These are phyloP conservation scores for Nebria brevicollis DNA, from an alignment of 2,888 invertebrate genomes.

Conservation along the genomic window DNA sequence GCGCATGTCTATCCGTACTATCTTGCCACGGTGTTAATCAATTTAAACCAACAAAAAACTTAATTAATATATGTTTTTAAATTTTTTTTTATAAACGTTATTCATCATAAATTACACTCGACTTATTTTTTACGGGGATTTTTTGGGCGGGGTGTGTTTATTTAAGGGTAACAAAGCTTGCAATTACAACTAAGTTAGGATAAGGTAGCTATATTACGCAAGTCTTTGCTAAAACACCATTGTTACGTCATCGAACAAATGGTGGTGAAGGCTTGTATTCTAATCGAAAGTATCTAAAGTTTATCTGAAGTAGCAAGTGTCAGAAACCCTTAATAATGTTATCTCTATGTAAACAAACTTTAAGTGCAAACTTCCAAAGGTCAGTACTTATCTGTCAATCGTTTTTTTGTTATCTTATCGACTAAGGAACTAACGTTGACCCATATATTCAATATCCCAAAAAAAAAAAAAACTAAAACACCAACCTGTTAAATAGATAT, in stretches of 20 bases:
- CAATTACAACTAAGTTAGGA: constrained; percentile 17
- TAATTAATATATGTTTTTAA: not conserved
- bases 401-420: constrained; percentile 34
- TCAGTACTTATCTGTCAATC: constrained; percentile 53
- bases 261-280: constrained; percentile 36
- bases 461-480: not conserved
- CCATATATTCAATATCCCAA: constrained; percentile 22
- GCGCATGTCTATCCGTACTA: constrained; percentile 32
- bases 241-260: constrained; percentile 32
- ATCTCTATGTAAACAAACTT: constrained; percentile 57
- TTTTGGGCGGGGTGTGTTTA: not conserved
- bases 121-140: not conserved
- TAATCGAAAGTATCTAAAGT: constrained; percentile 45
- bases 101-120: not conserved
- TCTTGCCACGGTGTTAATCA: constrained; percentile 9
- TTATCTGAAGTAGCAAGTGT: constrained; percentile 38
- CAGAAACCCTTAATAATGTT: constrained; percentile 53
- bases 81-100: not conserved
- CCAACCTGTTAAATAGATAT: not conserved
- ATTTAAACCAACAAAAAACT: not conserved
- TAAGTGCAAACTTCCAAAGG: constrained; percentile 56
- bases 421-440: constrained; percentile 28
- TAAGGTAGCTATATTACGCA: not conserved
- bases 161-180: not conserved
- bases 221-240: not conserved